Evolutionary conservation across 1,140 invertebrate genomes (phyloP).

Genomic region (Varroa destructor): DNA sequence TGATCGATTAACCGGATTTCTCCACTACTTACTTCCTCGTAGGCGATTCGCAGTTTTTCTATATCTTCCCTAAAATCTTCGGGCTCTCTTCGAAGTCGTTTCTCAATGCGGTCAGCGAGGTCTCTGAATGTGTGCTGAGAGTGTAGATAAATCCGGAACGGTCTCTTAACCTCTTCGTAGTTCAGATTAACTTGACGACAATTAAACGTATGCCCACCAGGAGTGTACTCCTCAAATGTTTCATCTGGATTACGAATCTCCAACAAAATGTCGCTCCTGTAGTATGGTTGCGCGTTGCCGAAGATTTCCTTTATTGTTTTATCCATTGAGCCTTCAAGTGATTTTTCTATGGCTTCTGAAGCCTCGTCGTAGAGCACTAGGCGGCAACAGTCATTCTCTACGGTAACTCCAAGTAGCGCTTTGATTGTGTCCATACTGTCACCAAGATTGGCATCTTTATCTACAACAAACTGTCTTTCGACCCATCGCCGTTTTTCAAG

Average conservation of each 20-base stretch:
- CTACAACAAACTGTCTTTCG: conserved; percentile 12
- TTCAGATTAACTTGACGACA: conserved; percentile 22
- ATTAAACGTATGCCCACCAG: conserved; percentile 43
- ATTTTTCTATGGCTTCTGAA: conserved; percentile 54
- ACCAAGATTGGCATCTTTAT: conserved; percentile 24
- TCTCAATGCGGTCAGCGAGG: conserved; percentile 20
- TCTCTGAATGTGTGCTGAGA: conserved; percentile 8
- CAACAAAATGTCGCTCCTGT: conserved; percentile 43
- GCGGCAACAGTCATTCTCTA: conserved; percentile 53
- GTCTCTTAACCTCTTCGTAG: conserved; percentile 24
- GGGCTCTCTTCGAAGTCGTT: not conserved
- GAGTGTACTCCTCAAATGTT: conserved; percentile 52
- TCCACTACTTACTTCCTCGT: not conserved
- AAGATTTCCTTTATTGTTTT: conserved; percentile 46
- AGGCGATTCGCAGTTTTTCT: conserved; percentile 5
- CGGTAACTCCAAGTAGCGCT: conserved; percentile 44
- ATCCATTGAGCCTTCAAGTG: conserved; percentile 51
- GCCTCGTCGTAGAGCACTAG: conserved; percentile 57
- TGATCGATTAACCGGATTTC: conserved; percentile 1
- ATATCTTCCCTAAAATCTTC: conserved; percentile 18
- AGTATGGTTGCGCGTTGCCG: conserved; percentile 41
- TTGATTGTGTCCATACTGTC: conserved; percentile 2
- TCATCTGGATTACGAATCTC: conserved; percentile 53
- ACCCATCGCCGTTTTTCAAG: conserved; percentile 6
- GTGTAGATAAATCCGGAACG: conserved; percentile 6